Evolutionary conservation across 1,140 invertebrate genomes (phyloP).

Genomic region (Nebria ingens): DNA sequence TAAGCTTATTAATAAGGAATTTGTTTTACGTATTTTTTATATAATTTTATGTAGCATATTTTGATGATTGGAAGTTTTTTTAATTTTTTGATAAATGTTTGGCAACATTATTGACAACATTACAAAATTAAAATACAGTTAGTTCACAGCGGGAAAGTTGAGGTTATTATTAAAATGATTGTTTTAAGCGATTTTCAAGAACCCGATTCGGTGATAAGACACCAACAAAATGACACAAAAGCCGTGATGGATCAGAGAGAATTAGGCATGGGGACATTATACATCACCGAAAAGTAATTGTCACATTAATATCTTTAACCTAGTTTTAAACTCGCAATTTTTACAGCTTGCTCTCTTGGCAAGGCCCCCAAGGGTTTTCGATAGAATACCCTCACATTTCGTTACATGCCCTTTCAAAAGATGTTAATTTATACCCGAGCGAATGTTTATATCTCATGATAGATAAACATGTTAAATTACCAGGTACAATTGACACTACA

Average conservation of each 20-base stretch:
- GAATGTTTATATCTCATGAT: constrained; percentile 63
- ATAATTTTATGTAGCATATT: no score
- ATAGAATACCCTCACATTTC: constrained; percentile 60
- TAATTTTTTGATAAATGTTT: no score
- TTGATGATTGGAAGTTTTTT: no score
- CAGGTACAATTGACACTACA: constrained; percentile 31
- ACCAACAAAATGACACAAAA: constrained; percentile 24
- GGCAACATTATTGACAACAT: no score
- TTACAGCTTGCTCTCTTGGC: constrained; percentile 54
- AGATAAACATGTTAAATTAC: constrained; percentile 47
- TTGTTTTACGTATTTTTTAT: no score
- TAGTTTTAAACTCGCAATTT: constrained; percentile 16
- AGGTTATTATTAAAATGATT: constrained; percentile 25
- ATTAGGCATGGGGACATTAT: constrained; percentile 28
- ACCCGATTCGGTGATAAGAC: constrained; percentile 27
- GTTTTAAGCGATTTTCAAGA: constrained; percentile 25
- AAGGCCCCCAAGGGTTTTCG: constrained; percentile 50
- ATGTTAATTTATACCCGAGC: constrained; percentile 48
- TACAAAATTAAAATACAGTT: not conserved
- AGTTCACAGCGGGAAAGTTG: not conserved
- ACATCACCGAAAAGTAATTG: constrained; percentile 29
- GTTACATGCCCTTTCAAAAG: constrained; percentile 63
- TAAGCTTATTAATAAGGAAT: no score
- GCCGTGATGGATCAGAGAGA: constrained; percentile 28
- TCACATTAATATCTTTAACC: not conserved